phyloP scores from a whole-genome alignment of 2,888 invertebrate genomes.

The Drosophila parthenogenetica region DNA sequence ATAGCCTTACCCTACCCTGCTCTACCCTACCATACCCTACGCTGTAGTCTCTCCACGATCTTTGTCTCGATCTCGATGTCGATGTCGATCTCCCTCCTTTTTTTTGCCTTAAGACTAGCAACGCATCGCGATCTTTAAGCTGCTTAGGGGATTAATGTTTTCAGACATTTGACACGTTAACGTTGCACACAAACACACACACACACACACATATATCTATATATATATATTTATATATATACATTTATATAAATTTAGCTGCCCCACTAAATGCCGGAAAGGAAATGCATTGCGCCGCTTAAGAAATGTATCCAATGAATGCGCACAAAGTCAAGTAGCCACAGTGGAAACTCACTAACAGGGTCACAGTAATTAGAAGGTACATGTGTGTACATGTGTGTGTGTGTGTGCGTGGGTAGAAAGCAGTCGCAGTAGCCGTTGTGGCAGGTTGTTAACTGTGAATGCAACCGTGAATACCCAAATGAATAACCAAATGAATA shows the following conservation, averaged over 20 bases:
- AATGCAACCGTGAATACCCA: slow-evolving; percentile 10
- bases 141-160: slow-evolving; percentile 84
- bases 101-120: slow-evolving; percentile 58
- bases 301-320: slow-evolving; percentile 67
- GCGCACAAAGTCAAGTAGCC: slow-evolving; percentile 63
- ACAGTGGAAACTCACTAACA: slow-evolving; percentile 34
- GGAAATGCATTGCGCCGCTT: slow-evolving; percentile 70
- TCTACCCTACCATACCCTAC: slow-evolving; percentile 9
- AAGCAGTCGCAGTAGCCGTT: slow-evolving; percentile 36
- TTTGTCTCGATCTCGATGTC: slow-evolving; percentile 18
- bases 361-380: slow-evolving; percentile 36
- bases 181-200: slow-evolving; percentile 62
- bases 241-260: slow-evolving; percentile 55
- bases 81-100: slow-evolving; percentile 11
- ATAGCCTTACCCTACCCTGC: neutral
- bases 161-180: slow-evolving; percentile 83
- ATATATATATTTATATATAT: slow-evolving; percentile 15
- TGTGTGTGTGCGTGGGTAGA: neutral
- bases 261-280: slow-evolving; percentile 67
- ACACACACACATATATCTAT: slow-evolving; percentile 23
- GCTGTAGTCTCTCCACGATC: slow-evolving; percentile 23
- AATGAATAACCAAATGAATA: neutral
- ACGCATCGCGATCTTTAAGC: slow-evolving; percentile 82
- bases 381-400: neutral
- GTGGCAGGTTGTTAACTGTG: slow-evolving; percentile 8